Percentiles rank a stretch among this genome's conserved stretches.
phyloP scores from a whole-genome alignment of 1,140 invertebrate species.

The Diachasmimorpha longicaudata region DNA sequence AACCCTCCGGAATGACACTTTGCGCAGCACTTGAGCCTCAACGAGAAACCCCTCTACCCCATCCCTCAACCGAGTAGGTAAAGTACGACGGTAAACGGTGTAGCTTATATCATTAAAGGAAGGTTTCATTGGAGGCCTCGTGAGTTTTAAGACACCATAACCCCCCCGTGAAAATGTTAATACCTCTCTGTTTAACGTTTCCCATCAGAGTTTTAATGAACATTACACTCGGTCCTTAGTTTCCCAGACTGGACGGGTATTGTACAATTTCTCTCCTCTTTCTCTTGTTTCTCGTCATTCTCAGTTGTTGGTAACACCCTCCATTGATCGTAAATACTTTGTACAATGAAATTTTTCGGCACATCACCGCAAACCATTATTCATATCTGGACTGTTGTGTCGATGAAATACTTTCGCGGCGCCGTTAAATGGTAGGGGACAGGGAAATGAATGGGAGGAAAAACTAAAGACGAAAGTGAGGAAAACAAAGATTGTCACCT shows the following conservation, averaged over 20 bases:
- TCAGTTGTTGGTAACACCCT: not conserved
- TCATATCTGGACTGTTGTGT: conserved; percentile 26
- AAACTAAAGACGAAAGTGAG: too few species aligned
- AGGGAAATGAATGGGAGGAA: too few species aligned
- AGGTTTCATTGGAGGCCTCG: conserved; percentile 25
- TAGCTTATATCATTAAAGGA: conserved; percentile 22
- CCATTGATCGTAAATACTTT: not conserved
- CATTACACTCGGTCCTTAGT: conserved; percentile 25
- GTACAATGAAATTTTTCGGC: not conserved
- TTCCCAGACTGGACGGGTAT: not conserved
- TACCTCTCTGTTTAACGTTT: conserved; percentile 46
- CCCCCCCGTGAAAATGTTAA: conserved; percentile 41
- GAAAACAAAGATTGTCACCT: too few species aligned
- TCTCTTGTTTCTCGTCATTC: not conserved
- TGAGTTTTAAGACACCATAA: conserved; percentile 40
- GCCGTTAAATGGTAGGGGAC: too few species aligned
- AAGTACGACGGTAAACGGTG: conserved; percentile 24
- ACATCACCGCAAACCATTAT: conserved; percentile 16
- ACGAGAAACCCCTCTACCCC: not conserved
- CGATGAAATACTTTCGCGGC: conserved; percentile 22
- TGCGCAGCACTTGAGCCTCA: not conserved
- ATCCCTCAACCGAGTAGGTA: conserved; percentile 11
- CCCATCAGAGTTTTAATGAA: conserved; percentile 49
- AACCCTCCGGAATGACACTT: conserved; percentile 6
- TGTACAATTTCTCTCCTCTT: not conserved